These are phyloP conservation scores for Cyclargus thomasi DNA, from an alignment of 1,140 invertebrate genomes.

Conservation along the genomic window DNA sequence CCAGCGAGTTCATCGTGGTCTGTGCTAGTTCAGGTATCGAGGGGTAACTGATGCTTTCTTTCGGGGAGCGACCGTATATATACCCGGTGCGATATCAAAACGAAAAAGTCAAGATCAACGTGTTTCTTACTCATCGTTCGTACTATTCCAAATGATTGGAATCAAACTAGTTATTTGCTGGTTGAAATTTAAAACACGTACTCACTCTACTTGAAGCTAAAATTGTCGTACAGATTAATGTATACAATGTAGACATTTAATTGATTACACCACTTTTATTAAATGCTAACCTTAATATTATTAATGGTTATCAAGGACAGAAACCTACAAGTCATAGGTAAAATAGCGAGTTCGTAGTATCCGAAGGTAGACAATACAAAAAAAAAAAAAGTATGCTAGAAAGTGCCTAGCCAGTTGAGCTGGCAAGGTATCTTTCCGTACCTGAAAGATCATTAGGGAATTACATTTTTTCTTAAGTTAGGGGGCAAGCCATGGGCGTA, in stretches of 20 bases:
- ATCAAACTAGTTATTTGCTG: background rate
- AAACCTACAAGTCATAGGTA: too few species aligned
- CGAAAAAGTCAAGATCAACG: conserved; percentile 64
- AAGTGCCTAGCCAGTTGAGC: too few species aligned
- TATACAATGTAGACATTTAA: background rate
- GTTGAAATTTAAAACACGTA: background rate
- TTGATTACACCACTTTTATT: background rate
- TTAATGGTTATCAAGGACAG: too few species aligned
- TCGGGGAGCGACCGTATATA: conserved; percentile 48
- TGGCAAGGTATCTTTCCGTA: too few species aligned
- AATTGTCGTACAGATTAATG: background rate
- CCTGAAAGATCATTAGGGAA: too few species aligned
- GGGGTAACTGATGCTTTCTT: conserved; percentile 64
- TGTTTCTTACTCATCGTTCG: conserved; percentile 33
- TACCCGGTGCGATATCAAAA: conserved; percentile 45
- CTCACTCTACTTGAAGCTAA: background rate
- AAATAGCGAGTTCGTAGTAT: too few species aligned
- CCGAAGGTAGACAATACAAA: too few species aligned
- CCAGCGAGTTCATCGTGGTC: conserved; percentile 73
- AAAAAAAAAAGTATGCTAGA: too few species aligned
- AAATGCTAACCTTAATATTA: too few species aligned
- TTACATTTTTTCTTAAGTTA: too few species aligned
- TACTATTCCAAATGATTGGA: background rate
- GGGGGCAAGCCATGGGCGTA: too few species aligned
- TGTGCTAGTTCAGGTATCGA: conserved; percentile 66